phyloP scores from a whole-genome alignment of 2,797 vertebrate species.

The Leptoclinus maculatus region DNA sequence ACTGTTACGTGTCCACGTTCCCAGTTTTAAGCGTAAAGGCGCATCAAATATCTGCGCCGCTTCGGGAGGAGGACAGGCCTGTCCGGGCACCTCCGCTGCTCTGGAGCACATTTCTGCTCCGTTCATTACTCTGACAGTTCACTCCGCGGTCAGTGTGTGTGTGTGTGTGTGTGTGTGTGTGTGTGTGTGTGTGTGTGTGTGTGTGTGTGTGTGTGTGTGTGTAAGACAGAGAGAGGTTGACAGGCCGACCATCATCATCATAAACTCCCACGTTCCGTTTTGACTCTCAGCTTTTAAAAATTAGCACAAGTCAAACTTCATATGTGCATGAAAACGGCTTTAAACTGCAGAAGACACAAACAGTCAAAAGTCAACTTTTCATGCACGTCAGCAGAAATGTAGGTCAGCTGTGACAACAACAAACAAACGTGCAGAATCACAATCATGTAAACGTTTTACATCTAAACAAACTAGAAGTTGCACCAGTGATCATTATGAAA shows the following conservation, averaged over 20 bases:
- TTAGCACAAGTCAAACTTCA: constrained; percentile 18
- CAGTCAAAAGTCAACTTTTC: not conserved
- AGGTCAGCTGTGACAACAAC: constrained; percentile 44
- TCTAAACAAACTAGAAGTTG: not conserved
- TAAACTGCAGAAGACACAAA: not conserved
- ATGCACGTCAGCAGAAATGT: constrained; percentile 23
- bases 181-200: not conserved
- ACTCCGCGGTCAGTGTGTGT: constrained; percentile 65
- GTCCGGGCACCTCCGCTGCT: constrained; percentile 76
- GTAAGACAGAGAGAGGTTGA: not conserved
- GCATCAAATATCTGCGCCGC: constrained; percentile 57
- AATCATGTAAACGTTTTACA: not conserved
- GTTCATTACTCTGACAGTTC: constrained; percentile 80
- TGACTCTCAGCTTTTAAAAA: constrained; percentile 26
- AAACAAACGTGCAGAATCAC: not conserved
- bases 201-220: no score
- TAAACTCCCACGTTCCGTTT: constrained; percentile 19
- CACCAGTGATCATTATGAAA: not conserved
- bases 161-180: not conserved
- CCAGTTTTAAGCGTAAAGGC: constrained; percentile 52
- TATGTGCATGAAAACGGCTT: not conserved
- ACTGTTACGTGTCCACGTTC: constrained; percentile 41
- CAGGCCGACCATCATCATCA: not conserved
- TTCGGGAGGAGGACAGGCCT: constrained; percentile 75
- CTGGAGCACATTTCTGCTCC: constrained; percentile 78